Conservation (phyloP, 1,140 invertebrate species). For the Hycleus phaleratus region DNA sequence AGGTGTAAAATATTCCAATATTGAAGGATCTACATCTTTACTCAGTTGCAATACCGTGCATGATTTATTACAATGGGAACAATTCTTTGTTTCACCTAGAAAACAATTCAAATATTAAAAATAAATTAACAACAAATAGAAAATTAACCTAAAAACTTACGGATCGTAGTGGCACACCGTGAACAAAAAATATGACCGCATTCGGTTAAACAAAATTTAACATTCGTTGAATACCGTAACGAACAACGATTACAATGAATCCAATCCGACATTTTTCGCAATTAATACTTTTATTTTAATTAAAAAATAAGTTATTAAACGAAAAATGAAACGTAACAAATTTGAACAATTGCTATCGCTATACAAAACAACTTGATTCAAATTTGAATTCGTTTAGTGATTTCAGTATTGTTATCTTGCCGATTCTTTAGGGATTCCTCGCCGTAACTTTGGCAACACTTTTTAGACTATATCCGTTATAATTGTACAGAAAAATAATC, state of each 20-base stretch:
- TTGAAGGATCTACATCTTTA: constrained; percentile 21
- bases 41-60: constrained; percentile 16
- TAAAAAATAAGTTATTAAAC: too few relatives aligned
- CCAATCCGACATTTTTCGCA: constrained; percentile 24
- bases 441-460: too few relatives aligned
- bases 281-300: neutral
- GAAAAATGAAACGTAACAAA: too few relatives aligned
- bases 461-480: too few relatives aligned
- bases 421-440: too few relatives aligned
- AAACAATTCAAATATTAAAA: neutral
- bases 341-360: too few relatives aligned
- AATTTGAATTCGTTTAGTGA: too few relatives aligned
- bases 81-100: constrained; percentile 19
- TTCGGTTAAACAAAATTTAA: constrained; percentile 27
- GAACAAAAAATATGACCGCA: constrained; percentile 33
- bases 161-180: constrained; percentile 21
- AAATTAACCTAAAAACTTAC: constrained; percentile 17
- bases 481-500: too few relatives aligned
- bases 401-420: too few relatives aligned
- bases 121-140: neutral
- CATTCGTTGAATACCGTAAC: constrained; percentile 8
- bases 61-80: constrained; percentile 22
- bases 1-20: constrained; percentile 25
- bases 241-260: constrained; percentile 34
- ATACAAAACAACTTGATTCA: too few relatives aligned